Evolutionary conservation across 2,797 vertebrate species (phyloP), one percentile per base, ranked within the genome.

Genomic region (Epinephelus malabaricus): DNA sequence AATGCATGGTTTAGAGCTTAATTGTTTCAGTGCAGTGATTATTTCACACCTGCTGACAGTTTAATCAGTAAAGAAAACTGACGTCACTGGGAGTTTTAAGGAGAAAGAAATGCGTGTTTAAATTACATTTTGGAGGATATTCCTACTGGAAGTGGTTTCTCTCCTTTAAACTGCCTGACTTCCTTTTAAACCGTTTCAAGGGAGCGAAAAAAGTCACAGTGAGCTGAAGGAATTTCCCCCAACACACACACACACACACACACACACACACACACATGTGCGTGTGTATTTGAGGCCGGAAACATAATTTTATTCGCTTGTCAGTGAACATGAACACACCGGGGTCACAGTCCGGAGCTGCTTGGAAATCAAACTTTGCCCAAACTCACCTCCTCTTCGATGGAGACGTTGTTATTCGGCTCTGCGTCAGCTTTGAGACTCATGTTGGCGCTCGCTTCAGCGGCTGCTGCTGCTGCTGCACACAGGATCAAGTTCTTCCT

Each of bases 331-430:
- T 4, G 53, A 62, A 56, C 23, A 2, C 2, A 10, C 69, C 27
- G 55, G 27, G 55, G 63, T 73, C 47, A 25, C 19, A 71, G 73
- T 13, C 25, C 47, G 7, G 25, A 10, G 61, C 17, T 4, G 70
- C 13, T 1, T 14, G 15, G 5, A 19, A 14, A 58, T 7, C 0
- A 34, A 67, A 70, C 43, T 53, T 67, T 14, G 0, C 2, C 12
- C 0, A 1, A 49, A 80, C 93, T 95, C 89, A 96, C 96, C 96
- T 96, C 96, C 86, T 96, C 96, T 72, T 96, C 96, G 79, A 95
- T 93, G 76, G 95, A 93, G 14, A 96, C 94, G 83, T 90, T 96
- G 93, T 92, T 96, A 59, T 92, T 96, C 3, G 95, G 91, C 90
- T 96, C 96, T 14, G 94, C 82, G 83, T 96, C 96, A 1, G 93